Evolutionary conservation across 2,113 vertebrate species (phyloP).

Genomic region (Gobiocypris rarus): DNA sequence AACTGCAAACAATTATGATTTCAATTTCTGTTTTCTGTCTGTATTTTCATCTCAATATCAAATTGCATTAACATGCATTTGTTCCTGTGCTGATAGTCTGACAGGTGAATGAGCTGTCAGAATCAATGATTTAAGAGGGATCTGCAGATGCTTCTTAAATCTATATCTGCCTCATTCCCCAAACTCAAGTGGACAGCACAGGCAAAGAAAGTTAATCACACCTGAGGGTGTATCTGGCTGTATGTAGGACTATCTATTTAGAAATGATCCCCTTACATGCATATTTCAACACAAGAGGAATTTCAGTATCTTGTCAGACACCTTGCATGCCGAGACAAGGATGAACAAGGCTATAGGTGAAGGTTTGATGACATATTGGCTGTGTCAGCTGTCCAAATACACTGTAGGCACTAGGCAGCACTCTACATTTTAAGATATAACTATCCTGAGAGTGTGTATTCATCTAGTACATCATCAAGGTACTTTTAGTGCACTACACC

Average conservation of each 20-base stretch:
- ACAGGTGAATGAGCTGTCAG: conserved; percentile 16
- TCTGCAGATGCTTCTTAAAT: background rate
- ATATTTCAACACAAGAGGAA: conserved; percentile 63
- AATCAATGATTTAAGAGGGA: conserved; percentile 7
- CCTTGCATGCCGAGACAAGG: conserved; percentile 36
- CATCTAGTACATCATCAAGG: background rate
- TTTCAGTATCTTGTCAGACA: conserved; percentile 75
- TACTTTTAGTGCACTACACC: background rate
- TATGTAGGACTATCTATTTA: background rate
- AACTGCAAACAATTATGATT: background rate
- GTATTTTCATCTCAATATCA: conserved; percentile 1
- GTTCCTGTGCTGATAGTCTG: background rate
- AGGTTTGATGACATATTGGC: background rate
- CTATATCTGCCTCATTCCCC: background rate
- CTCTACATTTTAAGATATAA: background rate
- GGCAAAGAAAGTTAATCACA: background rate
- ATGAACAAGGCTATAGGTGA: background rate
- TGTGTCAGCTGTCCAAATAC: background rate
- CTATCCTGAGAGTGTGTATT: background rate
- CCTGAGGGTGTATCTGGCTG: background rate
- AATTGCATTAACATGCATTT: conserved; percentile 1
- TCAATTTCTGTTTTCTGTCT: background rate
- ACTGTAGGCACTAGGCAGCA: background rate
- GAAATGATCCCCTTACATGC: conserved; percentile 28
- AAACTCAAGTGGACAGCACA: conserved; percentile 20